These are phyloP conservation scores for Trissoscelio sp. DNA, from an alignment of 2,888 invertebrate species.

Conservation along the genomic window DNA sequence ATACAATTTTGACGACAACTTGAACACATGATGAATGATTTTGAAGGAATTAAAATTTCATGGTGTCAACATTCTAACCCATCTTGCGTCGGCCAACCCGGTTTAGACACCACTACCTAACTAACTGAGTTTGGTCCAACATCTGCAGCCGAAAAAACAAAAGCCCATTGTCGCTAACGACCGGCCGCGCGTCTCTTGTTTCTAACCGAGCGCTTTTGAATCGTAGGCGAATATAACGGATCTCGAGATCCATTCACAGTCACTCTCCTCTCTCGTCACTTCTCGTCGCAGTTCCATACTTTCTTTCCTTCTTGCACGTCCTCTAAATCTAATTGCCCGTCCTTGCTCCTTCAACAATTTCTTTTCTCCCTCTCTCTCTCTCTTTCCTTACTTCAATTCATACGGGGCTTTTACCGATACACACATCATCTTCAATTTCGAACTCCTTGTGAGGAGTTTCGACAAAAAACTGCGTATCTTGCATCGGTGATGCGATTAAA, in stretches of 20 bases:
- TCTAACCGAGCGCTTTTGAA: conserved; percentile 83
- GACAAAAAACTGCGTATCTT: conserved; percentile 55
- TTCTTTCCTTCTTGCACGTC: conserved; percentile 54
- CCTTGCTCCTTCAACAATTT: conserved; percentile 51
- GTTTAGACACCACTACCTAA: conserved; percentile 65
- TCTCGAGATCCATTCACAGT: conserved; percentile 75
- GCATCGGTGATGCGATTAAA: conserved; percentile 70
- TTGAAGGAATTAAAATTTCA: conserved; percentile 44
- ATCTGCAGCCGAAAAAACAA: conserved; percentile 84
- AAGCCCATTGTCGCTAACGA: conserved; percentile 84
- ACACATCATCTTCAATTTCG: conserved; percentile 60
- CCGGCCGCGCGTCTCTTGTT: conserved; percentile 83
- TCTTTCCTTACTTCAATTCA: conserved; percentile 53
- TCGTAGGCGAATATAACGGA: conserved; percentile 83
- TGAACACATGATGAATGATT: not conserved
- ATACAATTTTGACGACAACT: not conserved
- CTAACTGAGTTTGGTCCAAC: conserved; percentile 77
- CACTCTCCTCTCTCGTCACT: conserved; percentile 50
- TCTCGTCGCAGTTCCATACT: conserved; percentile 69
- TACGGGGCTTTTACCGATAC: conserved; percentile 66
- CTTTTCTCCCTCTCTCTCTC: conserved; percentile 21
- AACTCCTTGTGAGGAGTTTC: conserved; percentile 27
- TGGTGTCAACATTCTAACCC: conserved; percentile 55
- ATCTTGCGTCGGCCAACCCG: conserved; percentile 60
- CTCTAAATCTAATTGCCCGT: conserved; percentile 37